Evolutionary conservation across 2,113 vertebrate genomes (phyloP).

Genomic region (Eolophus roseicapilla): DNA sequence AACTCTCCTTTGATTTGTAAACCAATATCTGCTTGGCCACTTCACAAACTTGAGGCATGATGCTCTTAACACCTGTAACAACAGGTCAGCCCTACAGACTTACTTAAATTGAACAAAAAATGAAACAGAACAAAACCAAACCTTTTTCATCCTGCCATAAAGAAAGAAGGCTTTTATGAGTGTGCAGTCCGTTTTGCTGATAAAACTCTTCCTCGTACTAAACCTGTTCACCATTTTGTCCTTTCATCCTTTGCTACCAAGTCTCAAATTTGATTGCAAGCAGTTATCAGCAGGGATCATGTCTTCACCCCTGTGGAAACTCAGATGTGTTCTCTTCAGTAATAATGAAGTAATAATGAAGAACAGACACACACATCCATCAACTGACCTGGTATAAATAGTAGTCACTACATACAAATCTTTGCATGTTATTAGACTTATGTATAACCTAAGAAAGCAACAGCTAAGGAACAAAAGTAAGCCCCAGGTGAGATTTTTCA

Average conservation of each 20-base stretch:
- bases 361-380: neutral
- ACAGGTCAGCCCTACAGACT: neutral
- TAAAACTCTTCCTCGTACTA: neutral
- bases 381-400: neutral
- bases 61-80: neutral
- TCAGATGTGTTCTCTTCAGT: neutral
- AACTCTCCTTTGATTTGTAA: neutral
- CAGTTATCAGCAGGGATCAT: neutral
- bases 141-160: neutral
- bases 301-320: neutral
- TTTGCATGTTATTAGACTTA: neutral
- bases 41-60: neutral
- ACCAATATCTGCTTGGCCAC: neutral
- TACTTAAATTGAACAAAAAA: neutral
- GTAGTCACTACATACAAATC: neutral
- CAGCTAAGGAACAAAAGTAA: neutral
- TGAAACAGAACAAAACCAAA: fast-evolving
- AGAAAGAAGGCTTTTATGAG: neutral
- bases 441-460: neutral
- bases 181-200: neutral
- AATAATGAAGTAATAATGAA: neutral
- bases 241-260: neutral
- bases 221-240: neutral
- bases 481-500: neutral
- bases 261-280: neutral